A percentile compares a stretch with the other conserved stretches of the same genome.
Conservation (phyloP, 2,888 invertebrate genomes). For the Mythimna albipuncta region DNA sequence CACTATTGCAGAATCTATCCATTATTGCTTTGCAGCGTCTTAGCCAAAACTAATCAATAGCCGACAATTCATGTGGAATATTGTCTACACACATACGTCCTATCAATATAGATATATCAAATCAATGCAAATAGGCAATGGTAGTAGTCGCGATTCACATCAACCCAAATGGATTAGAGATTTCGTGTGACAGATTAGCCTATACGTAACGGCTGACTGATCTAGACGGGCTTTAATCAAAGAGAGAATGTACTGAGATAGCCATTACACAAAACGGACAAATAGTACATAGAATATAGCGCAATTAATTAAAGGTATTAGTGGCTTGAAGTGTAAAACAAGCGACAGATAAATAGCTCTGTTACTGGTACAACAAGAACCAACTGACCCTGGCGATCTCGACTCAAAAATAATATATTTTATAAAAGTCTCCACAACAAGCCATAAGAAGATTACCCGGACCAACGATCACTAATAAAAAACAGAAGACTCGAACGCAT, state of each 20-base stretch:
- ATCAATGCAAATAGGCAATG: slow-evolving; percentile 2
- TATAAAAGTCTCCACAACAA: neutral
- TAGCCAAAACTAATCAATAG: slow-evolving; percentile 15
- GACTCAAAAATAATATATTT: neutral
- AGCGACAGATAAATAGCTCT: neutral
- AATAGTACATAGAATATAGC: neutral
- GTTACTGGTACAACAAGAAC: neutral
- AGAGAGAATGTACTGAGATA: neutral
- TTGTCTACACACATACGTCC: neutral
- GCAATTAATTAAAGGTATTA: no score
- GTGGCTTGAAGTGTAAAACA: neutral
- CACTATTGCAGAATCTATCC: neutral
- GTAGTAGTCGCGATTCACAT: neutral
- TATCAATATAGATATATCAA: slow-evolving; percentile 6
- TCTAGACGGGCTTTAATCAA: neutral
- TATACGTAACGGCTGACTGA: neutral
- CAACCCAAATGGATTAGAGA: neutral
- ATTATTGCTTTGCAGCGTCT: no score
- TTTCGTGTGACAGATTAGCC: neutral
- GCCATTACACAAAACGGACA: neutral
- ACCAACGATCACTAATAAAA: no score
- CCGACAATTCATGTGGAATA: neutral
- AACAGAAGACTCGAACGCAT: neutral
- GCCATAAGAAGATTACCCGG: neutral
- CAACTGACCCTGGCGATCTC: neutral